Evolutionary conservation across 2,113 vertebrate species (phyloP).

Genomic region (Dascyllus trimaculatus): DNA sequence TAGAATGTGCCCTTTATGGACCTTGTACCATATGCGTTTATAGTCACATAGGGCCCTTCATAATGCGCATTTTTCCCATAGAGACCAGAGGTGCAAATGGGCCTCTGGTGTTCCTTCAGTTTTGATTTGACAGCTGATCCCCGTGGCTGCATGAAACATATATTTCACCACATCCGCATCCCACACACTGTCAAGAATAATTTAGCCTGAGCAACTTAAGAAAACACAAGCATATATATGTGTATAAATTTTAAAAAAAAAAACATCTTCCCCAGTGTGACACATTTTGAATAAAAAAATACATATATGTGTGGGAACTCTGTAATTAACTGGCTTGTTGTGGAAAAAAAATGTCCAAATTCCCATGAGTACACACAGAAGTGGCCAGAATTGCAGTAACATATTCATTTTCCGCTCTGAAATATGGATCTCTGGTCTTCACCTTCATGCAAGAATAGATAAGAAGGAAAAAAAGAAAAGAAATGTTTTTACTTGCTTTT

Average conservation of each 20-base stretch:
- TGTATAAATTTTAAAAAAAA: neutral
- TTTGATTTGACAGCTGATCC: constrained; percentile 23
- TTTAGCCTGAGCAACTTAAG: too few species aligned
- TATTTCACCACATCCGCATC: neutral
- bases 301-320: too few species aligned
- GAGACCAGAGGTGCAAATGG: neutral
- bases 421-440: neutral
- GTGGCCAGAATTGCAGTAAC: too few species aligned
- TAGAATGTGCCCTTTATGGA: neutral
- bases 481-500: neutral
- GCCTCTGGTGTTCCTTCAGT: neutral
- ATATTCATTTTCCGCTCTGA: too few species aligned
- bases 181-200: neutral
- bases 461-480: neutral
- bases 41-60: neutral
- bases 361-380: too few species aligned
- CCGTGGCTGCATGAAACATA: neutral
- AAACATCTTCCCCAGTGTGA: too few species aligned
- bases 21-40: neutral
- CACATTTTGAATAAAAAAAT: too few species aligned
- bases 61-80: neutral
- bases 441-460: neutral
- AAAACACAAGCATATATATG: neutral
- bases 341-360: too few species aligned
- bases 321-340: too few species aligned